Evolutionary conservation across 2,113 vertebrate species (phyloP).

Genomic region (Tympanuchus pallidicinctus): DNA sequence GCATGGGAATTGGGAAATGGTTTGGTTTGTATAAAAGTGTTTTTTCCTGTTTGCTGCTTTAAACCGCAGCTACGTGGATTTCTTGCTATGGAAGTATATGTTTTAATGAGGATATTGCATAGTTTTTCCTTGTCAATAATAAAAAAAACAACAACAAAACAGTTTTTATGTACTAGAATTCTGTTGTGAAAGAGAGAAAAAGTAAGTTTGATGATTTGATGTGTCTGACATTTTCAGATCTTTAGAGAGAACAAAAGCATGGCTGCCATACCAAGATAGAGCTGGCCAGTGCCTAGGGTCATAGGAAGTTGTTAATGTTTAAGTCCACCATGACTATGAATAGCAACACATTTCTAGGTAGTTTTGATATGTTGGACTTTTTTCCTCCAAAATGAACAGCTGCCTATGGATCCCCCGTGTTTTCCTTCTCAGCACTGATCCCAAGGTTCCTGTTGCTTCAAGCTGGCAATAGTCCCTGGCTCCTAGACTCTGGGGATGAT

Average conservation of each 20-base stretch:
- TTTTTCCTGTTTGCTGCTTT: not conserved
- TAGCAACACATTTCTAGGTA: not conserved
- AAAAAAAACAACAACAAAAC: no score
- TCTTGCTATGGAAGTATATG: not conserved
- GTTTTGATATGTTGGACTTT: not conserved
- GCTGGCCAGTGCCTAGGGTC: not conserved
- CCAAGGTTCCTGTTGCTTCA: not conserved
- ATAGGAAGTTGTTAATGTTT: not conserved
- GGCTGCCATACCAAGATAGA: fast-evolving
- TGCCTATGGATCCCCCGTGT: not conserved
- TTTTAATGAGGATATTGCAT: not conserved
- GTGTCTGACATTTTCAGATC: not conserved
- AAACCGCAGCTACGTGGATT: not conserved
- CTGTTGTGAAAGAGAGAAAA: not conserved
- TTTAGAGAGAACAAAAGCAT: not conserved
- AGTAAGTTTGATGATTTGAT: not conserved
- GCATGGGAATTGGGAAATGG: not conserved
- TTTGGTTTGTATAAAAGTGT: not conserved
- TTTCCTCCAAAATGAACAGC: not conserved
- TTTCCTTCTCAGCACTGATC: not conserved
- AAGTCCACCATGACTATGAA: not conserved
- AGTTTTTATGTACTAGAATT: not conserved
- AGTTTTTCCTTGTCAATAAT: not conserved
- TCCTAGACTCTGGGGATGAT: not conserved
- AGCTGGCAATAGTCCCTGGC: not conserved